Evolutionary conservation across 2,888 invertebrate genomes (phyloP).

Genomic region (Lepidochitona cinerea): DNA sequence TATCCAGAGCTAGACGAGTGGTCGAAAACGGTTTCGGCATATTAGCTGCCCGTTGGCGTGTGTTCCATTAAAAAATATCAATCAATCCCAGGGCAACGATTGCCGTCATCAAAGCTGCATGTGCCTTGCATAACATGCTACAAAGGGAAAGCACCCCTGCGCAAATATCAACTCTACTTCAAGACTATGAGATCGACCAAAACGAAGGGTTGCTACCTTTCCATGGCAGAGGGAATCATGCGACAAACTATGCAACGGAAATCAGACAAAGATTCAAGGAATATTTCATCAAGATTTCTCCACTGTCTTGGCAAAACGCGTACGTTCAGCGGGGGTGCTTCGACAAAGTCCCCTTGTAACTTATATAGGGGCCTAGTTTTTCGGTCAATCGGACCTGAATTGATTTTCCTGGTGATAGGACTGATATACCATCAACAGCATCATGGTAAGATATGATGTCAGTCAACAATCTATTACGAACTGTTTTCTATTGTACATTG

Average conservation of each 20-base stretch:
- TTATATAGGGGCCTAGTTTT: too few species aligned
- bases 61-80: background rate
- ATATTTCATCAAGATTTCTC: background rate
- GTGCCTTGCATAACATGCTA: background rate
- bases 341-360: too few species aligned
- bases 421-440: too few species aligned
- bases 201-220: background rate
- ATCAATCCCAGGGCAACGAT: background rate
- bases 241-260: background rate
- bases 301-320: background rate
- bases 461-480: too few species aligned
- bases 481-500: too few species aligned
- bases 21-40: slow-evolving; percentile 1
- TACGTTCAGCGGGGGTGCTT: background rate
- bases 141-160: background rate
- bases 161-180: background rate
- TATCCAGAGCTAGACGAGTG: background rate
- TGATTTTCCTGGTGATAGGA: too few species aligned
- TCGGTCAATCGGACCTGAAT: too few species aligned
- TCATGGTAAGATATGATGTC: too few species aligned
- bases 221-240: background rate
- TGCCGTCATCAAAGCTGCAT: background rate
- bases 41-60: background rate
- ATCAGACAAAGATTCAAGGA: background rate
- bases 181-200: background rate